Conservation (phyloP, 2,888 invertebrate genomes). For the Cetonia aurata region DNA sequence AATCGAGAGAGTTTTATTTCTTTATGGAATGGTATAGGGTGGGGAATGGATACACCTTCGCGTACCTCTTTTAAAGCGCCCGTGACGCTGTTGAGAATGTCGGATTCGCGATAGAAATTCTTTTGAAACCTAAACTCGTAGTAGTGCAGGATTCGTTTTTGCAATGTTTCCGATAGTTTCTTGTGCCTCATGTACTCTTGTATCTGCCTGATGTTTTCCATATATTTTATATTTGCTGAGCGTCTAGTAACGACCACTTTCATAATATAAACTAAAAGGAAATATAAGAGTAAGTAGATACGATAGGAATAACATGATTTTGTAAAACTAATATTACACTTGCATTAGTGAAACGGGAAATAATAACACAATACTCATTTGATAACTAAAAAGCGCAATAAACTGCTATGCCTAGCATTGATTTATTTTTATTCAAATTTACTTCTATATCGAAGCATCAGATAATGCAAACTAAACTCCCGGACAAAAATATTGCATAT, state of each 20-base stretch:
- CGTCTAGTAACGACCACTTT: slow-evolving; percentile 29
- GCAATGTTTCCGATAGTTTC: slow-evolving; percentile 69
- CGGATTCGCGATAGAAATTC: slow-evolving; percentile 71
- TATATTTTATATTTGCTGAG: slow-evolving; percentile 52
- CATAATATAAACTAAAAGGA: slow-evolving; percentile 27
- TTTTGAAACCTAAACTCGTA: slow-evolving; percentile 73
- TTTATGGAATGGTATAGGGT: too few species aligned
- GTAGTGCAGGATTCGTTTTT: slow-evolving; percentile 70
- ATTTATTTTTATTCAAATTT: too few species aligned
- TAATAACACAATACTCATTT: too few species aligned
- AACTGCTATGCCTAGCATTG: too few species aligned
- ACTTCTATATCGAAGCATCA: too few species aligned
- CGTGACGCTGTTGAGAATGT: slow-evolving; percentile 70
- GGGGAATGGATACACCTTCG: slow-evolving; percentile 29
- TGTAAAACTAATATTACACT: too few species aligned
- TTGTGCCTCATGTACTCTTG: slow-evolving; percentile 72
- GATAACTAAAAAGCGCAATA: too few species aligned
- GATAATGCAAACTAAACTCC: too few species aligned
- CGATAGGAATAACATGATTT: too few species aligned
- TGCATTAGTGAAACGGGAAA: too few species aligned
- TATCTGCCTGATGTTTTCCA: slow-evolving; percentile 70
- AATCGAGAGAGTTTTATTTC: slow-evolving; percentile 18
- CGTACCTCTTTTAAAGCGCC: slow-evolving; percentile 65
- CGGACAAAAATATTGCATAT: too few species aligned
- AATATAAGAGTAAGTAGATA: too few species aligned